These are phyloP conservation scores for Enteromius fasciolatus DNA, from an alignment of 2,797 vertebrate species.

Conservation along the genomic window DNA sequence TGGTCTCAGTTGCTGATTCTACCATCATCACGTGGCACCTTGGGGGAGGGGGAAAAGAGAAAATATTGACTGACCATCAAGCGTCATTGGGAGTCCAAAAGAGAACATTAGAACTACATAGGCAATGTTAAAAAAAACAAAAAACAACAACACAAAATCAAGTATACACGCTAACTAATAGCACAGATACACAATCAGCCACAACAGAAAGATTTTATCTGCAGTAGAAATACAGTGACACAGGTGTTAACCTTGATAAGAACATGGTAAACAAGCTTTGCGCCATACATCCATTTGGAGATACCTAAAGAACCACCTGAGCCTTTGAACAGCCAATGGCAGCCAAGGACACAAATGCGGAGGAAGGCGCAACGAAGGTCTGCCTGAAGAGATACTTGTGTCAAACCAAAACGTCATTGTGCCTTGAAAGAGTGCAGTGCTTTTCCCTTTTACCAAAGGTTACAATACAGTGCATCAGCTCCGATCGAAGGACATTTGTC, in stretches of 20 bases:
- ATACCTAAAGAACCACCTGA: constrained; percentile 65
- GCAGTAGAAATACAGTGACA: constrained; percentile 34
- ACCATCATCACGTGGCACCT: constrained; percentile 98
- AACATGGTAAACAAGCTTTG: constrained; percentile 61
- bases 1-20: constrained; percentile 99
- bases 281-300: constrained; percentile 60
- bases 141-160: neutral
- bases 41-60: constrained; percentile 13
- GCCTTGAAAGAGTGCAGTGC: constrained; percentile 32
- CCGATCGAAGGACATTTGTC: constrained; percentile 50
- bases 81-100: constrained; percentile 39
- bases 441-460: constrained; percentile 29
- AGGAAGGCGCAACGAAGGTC: constrained; percentile 41
- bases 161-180: neutral
- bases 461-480: constrained; percentile 26
- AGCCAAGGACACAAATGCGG: constrained; percentile 2
- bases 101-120: constrained; percentile 39
- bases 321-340: constrained; percentile 47
- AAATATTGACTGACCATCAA: constrained; percentile 51
- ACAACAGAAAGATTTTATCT: constrained; percentile 48
- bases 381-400: constrained; percentile 45
- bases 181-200: constrained; percentile 31
- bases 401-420: constrained; percentile 14
- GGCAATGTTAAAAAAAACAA: constrained; percentile 22
- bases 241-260: constrained; percentile 59